These are phyloP conservation scores for Siphlonurus alternatus DNA, from an alignment of 2,888 invertebrate species.

Conservation along the genomic window DNA sequence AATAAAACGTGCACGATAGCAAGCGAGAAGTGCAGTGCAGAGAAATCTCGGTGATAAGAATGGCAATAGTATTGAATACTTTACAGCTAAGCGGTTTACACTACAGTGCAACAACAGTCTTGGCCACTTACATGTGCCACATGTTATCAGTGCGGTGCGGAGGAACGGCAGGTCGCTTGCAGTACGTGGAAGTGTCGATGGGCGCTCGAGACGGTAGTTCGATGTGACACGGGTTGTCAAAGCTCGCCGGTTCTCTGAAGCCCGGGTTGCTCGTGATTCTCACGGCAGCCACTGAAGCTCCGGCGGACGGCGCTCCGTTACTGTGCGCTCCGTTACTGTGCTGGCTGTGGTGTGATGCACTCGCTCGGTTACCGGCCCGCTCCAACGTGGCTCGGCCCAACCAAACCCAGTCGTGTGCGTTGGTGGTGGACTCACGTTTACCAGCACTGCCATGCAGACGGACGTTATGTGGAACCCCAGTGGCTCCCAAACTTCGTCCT, in stretches of 20 bases:
- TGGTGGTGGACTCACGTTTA: constrained; percentile 40
- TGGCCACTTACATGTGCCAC: constrained; percentile 23
- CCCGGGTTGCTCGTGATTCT: constrained; percentile 55
- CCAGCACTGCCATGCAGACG: constrained; percentile 2
- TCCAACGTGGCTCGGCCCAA: constrained; percentile 63
- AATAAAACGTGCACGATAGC: too few relatives aligned
- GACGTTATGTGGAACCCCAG: constrained; percentile 9
- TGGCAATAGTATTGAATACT: too few relatives aligned
- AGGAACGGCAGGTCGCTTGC: constrained; percentile 28
- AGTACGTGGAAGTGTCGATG: constrained; percentile 53
- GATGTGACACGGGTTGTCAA: constrained; percentile 57
- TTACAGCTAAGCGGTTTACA: too few relatives aligned
- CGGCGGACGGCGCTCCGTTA: constrained; percentile 12
- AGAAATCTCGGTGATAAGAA: too few relatives aligned
- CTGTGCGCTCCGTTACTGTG: constrained; percentile 15
- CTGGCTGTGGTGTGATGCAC: constrained; percentile 13
- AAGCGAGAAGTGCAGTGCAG: too few relatives aligned
- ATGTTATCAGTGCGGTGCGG: constrained; percentile 14
- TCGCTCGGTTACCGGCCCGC: constrained; percentile 24
- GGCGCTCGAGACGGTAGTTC: constrained; percentile 38
- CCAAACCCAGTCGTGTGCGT: constrained; percentile 95
- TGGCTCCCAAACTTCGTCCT: constrained; percentile 11
- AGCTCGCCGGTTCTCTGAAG: constrained; percentile 27
- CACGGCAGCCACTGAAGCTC: constrained; percentile 10
- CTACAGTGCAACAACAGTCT: too few relatives aligned